Evolutionary conservation across 2,113 vertebrate genomes (phyloP).

Genomic region (Colaptes auratus): DNA sequence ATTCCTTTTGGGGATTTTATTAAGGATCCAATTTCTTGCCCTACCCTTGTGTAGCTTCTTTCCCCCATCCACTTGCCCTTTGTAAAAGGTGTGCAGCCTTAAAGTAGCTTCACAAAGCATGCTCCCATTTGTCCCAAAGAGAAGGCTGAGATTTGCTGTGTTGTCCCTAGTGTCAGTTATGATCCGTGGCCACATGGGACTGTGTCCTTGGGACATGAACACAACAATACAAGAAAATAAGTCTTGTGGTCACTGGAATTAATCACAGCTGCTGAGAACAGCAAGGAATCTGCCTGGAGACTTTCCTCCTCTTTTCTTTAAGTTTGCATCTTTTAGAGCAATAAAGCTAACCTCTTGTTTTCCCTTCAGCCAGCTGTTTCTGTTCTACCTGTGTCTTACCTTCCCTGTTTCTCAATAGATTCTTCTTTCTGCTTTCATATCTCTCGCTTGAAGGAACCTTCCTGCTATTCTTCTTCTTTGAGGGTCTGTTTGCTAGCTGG

Average conservation of each 20-base stretch:
- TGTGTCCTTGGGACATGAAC: neutral
- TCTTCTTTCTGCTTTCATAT: constrained; percentile 75
- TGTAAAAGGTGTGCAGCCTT: neutral
- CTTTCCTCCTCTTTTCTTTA: constrained; percentile 29
- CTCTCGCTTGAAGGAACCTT: constrained; percentile 73
- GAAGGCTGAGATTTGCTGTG: neutral
- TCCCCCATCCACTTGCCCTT: neutral
- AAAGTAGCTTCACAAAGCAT: neutral
- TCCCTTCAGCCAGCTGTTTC: constrained; percentile 7
- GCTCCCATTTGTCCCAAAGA: neutral
- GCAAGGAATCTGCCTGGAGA: neutral
- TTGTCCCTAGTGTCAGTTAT: neutral
- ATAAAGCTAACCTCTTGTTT: constrained; percentile 59
- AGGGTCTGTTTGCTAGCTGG: constrained; percentile 72
- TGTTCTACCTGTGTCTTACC: constrained; percentile 12
- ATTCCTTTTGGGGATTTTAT: too few relatives aligned
- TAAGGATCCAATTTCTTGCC: neutral
- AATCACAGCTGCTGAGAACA: neutral
- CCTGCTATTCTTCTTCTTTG: constrained; percentile 71
- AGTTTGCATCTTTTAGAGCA: neutral
- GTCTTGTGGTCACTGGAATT: neutral
- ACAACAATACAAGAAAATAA: neutral
- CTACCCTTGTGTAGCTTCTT: neutral
- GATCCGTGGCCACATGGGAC: neutral
- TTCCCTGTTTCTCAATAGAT: constrained; percentile 73